phyloP scores from a whole-genome alignment of 2,113 vertebrate genomes.

The Mesembrinibis cayennensis region DNA sequence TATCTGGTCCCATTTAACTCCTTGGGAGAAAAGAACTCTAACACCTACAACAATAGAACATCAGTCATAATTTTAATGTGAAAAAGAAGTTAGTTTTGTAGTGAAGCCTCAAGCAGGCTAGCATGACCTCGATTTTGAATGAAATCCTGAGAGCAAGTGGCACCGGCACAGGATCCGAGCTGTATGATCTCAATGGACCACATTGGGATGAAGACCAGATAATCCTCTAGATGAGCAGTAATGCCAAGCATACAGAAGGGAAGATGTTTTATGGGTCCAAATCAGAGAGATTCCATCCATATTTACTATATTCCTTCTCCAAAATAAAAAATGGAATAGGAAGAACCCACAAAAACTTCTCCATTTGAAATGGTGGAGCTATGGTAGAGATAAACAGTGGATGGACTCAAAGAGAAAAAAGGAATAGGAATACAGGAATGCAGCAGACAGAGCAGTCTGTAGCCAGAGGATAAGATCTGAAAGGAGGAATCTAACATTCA shows the following conservation, averaged over 20 bases:
- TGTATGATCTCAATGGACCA: background rate
- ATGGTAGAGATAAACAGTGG: background rate
- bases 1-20: background rate
- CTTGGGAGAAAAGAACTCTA: background rate
- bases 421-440: background rate
- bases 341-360: background rate
- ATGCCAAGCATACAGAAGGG: background rate
- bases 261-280: background rate
- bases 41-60: background rate
- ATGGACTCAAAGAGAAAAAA: background rate
- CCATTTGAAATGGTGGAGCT: background rate
- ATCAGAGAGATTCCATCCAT: background rate
- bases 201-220: background rate
- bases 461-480: background rate
- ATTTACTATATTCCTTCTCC: background rate
- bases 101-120: background rate
- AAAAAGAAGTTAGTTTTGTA: background rate
- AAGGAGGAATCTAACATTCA: background rate
- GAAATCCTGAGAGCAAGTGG: background rate
- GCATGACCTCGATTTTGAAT: background rate
- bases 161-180: background rate
- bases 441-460: background rate
- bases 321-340: background rate
- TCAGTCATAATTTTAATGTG: background rate
- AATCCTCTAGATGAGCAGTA: background rate